Evolutionary conservation across 2,888 invertebrate genomes (phyloP), one percentile per base, ranked within the genome.

Genomic region (Aspidiotus destructor): DNA sequence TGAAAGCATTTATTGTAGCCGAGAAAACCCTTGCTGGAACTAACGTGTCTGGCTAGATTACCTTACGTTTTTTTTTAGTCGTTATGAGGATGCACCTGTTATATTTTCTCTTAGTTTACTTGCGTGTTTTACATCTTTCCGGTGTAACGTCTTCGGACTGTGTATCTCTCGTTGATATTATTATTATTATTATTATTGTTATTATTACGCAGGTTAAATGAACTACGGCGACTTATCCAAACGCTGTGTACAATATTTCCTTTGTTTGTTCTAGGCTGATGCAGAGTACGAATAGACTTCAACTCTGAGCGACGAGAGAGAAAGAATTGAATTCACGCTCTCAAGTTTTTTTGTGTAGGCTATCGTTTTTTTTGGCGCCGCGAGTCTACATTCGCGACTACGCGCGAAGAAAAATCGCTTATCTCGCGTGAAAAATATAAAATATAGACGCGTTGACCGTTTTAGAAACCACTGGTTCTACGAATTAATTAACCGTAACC

Each of bases 51-150:
- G 55, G 55, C 41, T 64, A 55, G 64, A 64, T 64, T 57, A 64
- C 41, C 55, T 55, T 58, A 8, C 16, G n/a, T 57, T 44, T 28
- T 28, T 28, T 28, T 28, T 28, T 28, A 64, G 55, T 64, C 64
- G 64, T 64, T 64, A 64, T 55, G 64, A 64, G 64, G 64, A 64
- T 64, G 64, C 64, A 64, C 64, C 64, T 64, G 64, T 64, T 64
- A 55, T 54, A 64, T 55, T 64, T 64, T 57, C 57, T 42, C 13
- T 54, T 41, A 16, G 17, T 53, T 28, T 41, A 28, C 28, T 28
- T 3, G 28, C 28, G 28, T 28, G 28, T 28, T 54, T 57, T 64
- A 40, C 44, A 61, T 64, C 64, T 64, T 64, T 64, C 64, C 64
- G 64, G 64, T 64, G 64, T 64, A 64, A 64, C 64, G 64, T 64